A percentile compares a stretch with the other conserved stretches of the same genome.
These are phyloP conservation scores for Notocelia uddmanniana DNA, from an alignment of 2,888 invertebrate species.

Conservation along the genomic window DNA sequence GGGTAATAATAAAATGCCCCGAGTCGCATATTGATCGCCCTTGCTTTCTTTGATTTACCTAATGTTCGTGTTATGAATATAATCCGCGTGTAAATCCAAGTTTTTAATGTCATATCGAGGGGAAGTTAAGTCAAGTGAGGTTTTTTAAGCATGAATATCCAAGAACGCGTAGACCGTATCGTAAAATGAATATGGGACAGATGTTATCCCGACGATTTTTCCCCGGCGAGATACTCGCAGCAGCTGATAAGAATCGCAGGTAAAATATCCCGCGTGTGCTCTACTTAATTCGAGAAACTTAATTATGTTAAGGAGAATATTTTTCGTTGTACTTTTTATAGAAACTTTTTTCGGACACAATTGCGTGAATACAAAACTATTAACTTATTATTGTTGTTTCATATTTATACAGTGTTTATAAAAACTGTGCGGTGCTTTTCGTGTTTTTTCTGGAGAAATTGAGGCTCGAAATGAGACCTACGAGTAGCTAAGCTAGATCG, in stretches of 20 bases:
- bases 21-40: background rate
- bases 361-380: too few species aligned
- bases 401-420: too few species aligned
- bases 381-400: too few species aligned
- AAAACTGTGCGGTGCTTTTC: too few species aligned
- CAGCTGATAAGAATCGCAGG: constrained; percentile 4
- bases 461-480: too few species aligned
- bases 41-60: background rate
- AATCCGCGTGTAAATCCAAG: background rate
- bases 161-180: background rate
- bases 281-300: background rate
- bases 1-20: background rate
- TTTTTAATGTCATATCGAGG: background rate
- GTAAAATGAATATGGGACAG: constrained; percentile 18
- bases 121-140: too few species aligned
- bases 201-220: background rate
- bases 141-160: background rate
- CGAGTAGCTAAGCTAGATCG: too few species aligned
- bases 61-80: background rate
- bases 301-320: background rate
- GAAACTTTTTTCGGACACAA: too few species aligned
- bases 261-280: background rate
- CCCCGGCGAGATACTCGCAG: constrained; percentile 8
- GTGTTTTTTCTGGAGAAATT: too few species aligned
- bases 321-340: background rate